These are phyloP conservation scores for Diplodus sargus DNA, from an alignment of 2,797 vertebrate genomes.

Conservation along the genomic window DNA sequence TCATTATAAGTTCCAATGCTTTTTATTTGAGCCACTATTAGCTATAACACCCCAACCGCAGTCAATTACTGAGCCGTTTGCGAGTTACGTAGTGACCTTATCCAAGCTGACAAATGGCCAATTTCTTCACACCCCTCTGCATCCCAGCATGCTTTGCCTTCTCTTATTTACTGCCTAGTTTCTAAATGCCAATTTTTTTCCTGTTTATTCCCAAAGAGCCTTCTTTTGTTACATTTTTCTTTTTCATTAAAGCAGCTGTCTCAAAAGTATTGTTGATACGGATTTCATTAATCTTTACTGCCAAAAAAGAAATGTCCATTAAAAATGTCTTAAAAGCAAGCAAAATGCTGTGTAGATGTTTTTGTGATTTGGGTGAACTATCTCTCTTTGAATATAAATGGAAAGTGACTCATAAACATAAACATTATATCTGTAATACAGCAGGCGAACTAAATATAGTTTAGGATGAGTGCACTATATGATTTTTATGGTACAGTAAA, in stretches of 20 bases:
- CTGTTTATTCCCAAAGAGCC: conserved; percentile 62
- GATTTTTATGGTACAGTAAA: conserved; percentile 71
- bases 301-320: conserved; percentile 2
- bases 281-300: conserved; percentile 25
- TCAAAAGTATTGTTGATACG: conserved; percentile 21
- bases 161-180: conserved; percentile 74
- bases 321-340: conserved; percentile 7
- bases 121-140: conserved; percentile 71
- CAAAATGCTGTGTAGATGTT: not conserved
- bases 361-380: not conserved
- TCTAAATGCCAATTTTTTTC: conserved; percentile 83
- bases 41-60: conserved; percentile 50
- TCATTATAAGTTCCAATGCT: conserved; percentile 51
- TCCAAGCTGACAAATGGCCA: conserved; percentile 80
- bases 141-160: conserved; percentile 62
- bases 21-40: conserved; percentile 47
- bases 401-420: conserved; percentile 32
- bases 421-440: conserved; percentile 32
- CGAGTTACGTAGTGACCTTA: conserved; percentile 79
- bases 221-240: conserved; percentile 29
- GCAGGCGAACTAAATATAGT: conserved; percentile 54
- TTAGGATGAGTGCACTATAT: conserved; percentile 46
- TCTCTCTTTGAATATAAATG: conserved; percentile 9
- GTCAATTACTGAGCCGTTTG: conserved; percentile 72
- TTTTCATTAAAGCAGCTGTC: conserved; percentile 33